These are phyloP conservation scores for Agonopterix alstromeriana DNA, from an alignment of 2,888 invertebrate genomes.

Conservation along the genomic window DNA sequence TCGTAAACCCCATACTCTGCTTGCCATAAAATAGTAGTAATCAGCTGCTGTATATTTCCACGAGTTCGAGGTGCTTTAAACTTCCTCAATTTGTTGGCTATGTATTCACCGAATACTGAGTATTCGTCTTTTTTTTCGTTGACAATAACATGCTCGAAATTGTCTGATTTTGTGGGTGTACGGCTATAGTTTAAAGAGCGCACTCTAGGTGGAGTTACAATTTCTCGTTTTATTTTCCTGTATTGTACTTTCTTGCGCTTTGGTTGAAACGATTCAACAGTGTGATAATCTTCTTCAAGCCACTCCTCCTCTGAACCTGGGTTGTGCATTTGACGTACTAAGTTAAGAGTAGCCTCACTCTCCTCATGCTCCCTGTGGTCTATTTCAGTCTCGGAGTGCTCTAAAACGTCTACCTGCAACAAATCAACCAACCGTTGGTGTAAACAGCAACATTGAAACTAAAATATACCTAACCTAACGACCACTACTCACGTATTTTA, in stretches of 20 bases:
- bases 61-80: constrained; percentile 43
- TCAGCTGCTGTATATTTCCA: constrained; percentile 61
- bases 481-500: no score
- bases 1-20: constrained; percentile 64
- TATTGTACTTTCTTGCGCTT: constrained; percentile 43
- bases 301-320: constrained; percentile 56
- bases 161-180: constrained; percentile 10
- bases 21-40: constrained; percentile 66
- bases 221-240: constrained; percentile 53
- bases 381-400: constrained; percentile 14
- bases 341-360: constrained; percentile 37
- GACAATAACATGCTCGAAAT: constrained; percentile 20
- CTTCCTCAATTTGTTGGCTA: constrained; percentile 61
- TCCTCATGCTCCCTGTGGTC: constrained; percentile 31
- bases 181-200: constrained; percentile 12
- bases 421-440: constrained; percentile 1
- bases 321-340: constrained; percentile 51
- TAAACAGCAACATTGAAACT: not conserved
- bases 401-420: constrained; percentile 48
- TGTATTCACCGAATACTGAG: constrained; percentile 60
- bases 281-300: constrained; percentile 57
- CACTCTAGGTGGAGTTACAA: constrained; percentile 35
- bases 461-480: no score
- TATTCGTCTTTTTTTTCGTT: constrained; percentile 53
- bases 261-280: constrained; percentile 44